phyloP scores from a whole-genome alignment of 2,797 vertebrate species.

The Gouania willdenowi region DNA sequence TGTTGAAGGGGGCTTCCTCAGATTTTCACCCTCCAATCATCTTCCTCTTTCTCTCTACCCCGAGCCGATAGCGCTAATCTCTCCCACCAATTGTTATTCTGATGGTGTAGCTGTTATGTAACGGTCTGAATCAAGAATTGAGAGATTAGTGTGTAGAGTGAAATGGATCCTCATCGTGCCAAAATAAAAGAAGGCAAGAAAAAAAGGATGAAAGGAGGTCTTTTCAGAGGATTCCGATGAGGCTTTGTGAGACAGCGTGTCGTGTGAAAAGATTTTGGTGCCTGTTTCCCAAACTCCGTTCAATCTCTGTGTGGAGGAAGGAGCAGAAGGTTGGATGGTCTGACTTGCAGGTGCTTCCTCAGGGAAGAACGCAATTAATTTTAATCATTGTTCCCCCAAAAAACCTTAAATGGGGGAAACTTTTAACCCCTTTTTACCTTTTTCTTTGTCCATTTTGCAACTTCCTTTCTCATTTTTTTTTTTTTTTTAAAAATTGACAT shows the following conservation, averaged over 20 bases:
- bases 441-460: too few relatives aligned
- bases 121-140: conserved; percentile 54
- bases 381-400: too few relatives aligned
- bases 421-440: too few relatives aligned
- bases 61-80: conserved; percentile 58
- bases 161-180: conserved; percentile 48
- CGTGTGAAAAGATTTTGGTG: conserved; percentile 33
- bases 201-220: conserved; percentile 12
- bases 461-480: too few relatives aligned
- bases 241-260: conserved; percentile 25
- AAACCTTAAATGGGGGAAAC: too few relatives aligned
- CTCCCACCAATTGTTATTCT: conserved; percentile 70
- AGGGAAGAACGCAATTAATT: too few relatives aligned
- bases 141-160: conserved; percentile 58
- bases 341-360: conserved; percentile 55
- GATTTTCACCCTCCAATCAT: conserved; percentile 27
- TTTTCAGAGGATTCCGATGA: conserved; percentile 35
- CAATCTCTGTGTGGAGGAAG: conserved; percentile 45
- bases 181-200: conserved; percentile 33
- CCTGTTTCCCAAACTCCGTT: conserved; percentile 28
- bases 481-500: too few relatives aligned
- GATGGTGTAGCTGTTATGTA: conserved; percentile 64
- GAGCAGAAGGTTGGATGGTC: conserved; percentile 31
- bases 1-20: conserved; percentile 58
- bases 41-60: conserved; percentile 36